phyloP scores from a whole-genome alignment of 2,888 invertebrate species.

The Synergus laeviventris region DNA sequence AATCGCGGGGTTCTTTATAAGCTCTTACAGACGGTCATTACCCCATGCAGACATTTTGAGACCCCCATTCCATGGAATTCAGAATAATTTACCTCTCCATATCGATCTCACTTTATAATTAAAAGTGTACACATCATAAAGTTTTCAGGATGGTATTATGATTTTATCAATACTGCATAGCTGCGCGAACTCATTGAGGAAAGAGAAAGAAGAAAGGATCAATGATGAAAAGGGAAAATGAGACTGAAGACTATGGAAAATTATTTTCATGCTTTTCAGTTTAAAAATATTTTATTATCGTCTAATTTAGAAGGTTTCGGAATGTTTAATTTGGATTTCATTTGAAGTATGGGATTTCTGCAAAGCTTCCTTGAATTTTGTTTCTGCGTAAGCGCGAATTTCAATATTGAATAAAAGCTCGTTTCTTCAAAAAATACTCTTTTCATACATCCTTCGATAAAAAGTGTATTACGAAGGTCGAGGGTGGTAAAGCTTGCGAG shows the following conservation, averaged over 20 bases:
- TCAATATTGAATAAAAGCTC: constrained; percentile 4
- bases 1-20: constrained; percentile 37
- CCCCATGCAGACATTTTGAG: constrained; percentile 38
- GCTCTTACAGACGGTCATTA: constrained; percentile 40
- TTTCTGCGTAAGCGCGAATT: not conserved
- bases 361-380: not conserved
- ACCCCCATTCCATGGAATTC: constrained; percentile 34
- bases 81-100: constrained; percentile 36
- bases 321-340: too few relatives aligned
- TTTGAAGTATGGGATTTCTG: too few relatives aligned
- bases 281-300: too few relatives aligned
- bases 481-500: constrained; percentile 14
- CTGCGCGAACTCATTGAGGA: not conserved
- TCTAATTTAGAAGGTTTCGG: too few relatives aligned
- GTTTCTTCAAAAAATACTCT: constrained; percentile 11
- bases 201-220: not conserved
- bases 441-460: constrained; percentile 6
- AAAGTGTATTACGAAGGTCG: constrained; percentile 16
- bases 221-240: not conserved
- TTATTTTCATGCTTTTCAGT: too few relatives aligned
- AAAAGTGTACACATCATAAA: constrained; percentile 14
- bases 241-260: not conserved
- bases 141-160: constrained; percentile 17
- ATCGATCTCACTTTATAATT: constrained; percentile 31
- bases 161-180: constrained; percentile 20